Conservation (phyloP, 2,797 vertebrate genomes). For the Nothura maculosa region DNA sequence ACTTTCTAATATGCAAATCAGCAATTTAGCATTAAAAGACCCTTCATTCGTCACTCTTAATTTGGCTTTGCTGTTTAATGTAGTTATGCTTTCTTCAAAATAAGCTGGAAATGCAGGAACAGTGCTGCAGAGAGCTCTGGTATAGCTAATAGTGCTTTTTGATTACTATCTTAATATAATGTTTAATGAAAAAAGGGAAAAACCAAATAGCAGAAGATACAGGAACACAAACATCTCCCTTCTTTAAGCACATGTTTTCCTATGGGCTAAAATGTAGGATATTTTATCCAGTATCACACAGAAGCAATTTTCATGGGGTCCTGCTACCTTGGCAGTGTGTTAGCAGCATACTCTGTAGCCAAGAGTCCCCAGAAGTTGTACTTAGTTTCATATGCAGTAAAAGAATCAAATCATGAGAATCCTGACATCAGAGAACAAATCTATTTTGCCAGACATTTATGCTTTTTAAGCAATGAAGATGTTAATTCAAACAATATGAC, state of each 20-base stretch:
- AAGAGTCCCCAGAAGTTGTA: not conserved
- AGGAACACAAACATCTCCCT: not conserved
- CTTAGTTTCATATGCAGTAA: not conserved
- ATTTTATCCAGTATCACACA: not conserved
- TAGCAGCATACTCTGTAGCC: not conserved
- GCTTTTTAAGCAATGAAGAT: not conserved
- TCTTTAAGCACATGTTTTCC: not conserved
- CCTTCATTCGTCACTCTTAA: not conserved
- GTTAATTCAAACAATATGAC: not conserved
- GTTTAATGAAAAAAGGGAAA: not conserved
- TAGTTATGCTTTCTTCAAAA: not conserved
- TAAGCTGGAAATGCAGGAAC: not conserved
- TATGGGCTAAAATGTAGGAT: not conserved
- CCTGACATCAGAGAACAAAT: not conserved
- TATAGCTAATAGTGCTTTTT: not conserved
- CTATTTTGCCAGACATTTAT: not conserved
- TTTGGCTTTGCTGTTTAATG: not conserved
- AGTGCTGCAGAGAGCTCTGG: not conserved
- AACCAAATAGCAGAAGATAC: not conserved
- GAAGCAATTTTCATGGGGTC: not conserved
- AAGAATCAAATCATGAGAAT: rapidly evolving
- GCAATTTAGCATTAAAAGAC: not conserved
- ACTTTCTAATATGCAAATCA: not conserved
- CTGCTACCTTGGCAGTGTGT: not conserved
- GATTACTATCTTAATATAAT: not conserved